Base-by-base conservation (phyloP, 2,113 vertebrate species). In the Sinocyclocheilus grahami region DNA sequence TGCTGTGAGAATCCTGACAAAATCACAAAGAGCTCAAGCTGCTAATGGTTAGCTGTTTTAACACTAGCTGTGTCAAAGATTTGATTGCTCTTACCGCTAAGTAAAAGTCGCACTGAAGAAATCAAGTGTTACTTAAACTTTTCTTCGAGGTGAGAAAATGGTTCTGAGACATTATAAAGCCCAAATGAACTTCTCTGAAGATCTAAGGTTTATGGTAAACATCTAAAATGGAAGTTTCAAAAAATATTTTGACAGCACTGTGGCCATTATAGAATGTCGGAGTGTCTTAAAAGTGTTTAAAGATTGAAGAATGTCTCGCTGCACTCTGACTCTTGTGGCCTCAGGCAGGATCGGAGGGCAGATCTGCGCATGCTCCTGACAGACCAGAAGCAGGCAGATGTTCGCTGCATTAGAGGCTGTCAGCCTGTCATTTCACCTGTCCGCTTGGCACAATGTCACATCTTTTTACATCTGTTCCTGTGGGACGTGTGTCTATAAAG, bases 361-460 rank as follows among this genome's bases (percentile, higher is more conserved):
- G 65, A 86, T 80, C 86, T 88, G 88, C 87, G 86, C 78, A 83
- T 86, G 91, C 88, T 63, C 58, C 3, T 88, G 91, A 91, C 83
- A 86, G 81, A 16, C 80, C 90, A 92, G 91, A 92, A 89, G 90
- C 89, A 90, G 94, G 93, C 94, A 95, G 94, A 95, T 95, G 95
- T 94, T 94, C 20, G 78, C 90, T 94, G 90, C 94, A 95, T 95
- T 95, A 95, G 91, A 86, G 90, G 78, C 89, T 91, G 93, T 92
- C 92, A 90, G 91, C 85, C 48, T 93, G 93, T 95, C 93, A 91
- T 95, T 93, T 94, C 88, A 51, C 88, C 87, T 90, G 92, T 91
- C 89, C 86, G 88, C 48, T 92, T 92, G 94, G 91, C 91, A 92
- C 93, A 85, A 83, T 92, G 89, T 91, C 88, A 92, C 91, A 92